A percentile compares a stretch with the other conserved stretches of the same genome.
These are phyloP conservation scores for Neria commutata DNA, from an alignment of 2,888 invertebrate genomes.

Conservation along the genomic window DNA sequence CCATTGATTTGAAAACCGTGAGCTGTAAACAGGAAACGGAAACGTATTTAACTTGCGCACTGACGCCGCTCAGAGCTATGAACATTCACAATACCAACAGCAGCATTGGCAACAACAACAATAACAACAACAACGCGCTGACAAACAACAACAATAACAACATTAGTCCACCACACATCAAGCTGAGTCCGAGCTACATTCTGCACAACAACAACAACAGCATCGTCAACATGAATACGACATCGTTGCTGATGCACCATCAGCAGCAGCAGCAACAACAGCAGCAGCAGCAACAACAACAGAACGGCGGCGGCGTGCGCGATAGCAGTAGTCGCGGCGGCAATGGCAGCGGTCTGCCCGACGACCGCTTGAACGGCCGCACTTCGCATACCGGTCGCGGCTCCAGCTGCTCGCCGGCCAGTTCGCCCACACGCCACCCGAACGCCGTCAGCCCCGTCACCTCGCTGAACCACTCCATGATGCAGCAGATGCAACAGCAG, in stretches of 20 bases:
- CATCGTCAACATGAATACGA: conserved; percentile 47
- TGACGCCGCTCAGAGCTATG: conserved; percentile 40
- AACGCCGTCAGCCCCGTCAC: conserved; percentile 60
- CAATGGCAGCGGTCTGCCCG: conserved; percentile 48
- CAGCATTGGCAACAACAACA: conserved; percentile 21
- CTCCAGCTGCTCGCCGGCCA: conserved; percentile 60
- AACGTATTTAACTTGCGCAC: conserved; percentile 48
- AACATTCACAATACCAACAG: conserved; percentile 34
- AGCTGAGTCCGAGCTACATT: conserved; percentile 29
- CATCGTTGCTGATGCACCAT: conserved; percentile 56
- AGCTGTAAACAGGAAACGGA: conserved; percentile 64
- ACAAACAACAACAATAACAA: conserved; percentile 27
- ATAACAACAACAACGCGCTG: conserved; percentile 30
- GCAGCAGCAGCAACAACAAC: conserved; percentile 47
- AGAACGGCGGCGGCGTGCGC: conserved; percentile 52
- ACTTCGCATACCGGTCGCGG: conserved; percentile 52
- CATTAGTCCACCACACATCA: conserved; percentile 32
- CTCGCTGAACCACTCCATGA: conserved; percentile 60
- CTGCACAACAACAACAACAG: background rate
- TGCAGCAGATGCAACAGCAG: conserved; percentile 60
- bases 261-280: conserved; percentile 50
- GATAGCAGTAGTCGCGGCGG: conserved; percentile 53
- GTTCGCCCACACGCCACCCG: conserved; percentile 56
- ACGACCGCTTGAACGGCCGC: conserved; percentile 49
- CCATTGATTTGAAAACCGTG: conserved; percentile 65